These are phyloP conservation scores for Toxotes jaculatrix DNA, from an alignment of 2,113 vertebrate species.

Conservation along the genomic window DNA sequence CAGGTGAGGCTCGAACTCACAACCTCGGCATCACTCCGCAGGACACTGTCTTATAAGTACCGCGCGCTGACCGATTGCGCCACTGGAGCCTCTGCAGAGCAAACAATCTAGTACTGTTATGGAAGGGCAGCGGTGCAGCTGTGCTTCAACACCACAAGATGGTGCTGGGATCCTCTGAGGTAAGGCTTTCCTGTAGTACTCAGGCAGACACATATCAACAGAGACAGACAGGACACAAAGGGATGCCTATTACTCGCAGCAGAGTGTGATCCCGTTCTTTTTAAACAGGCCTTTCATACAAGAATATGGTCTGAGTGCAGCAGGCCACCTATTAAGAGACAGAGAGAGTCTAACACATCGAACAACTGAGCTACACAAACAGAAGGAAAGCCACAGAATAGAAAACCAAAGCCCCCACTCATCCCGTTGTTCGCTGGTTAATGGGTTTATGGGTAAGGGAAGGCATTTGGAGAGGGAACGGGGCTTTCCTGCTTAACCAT, in stretches of 20 bases:
- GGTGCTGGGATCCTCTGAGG: conserved; percentile 1
- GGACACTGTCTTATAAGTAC: conserved; percentile 59
- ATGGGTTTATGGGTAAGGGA: conserved; percentile 14
- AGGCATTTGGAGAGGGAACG: neutral
- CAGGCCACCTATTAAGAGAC: neutral
- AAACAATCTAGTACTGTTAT: rapidly evolving
- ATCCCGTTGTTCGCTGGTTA: conserved; percentile 18
- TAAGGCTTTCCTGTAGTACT: no score
- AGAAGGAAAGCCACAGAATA: conserved; percentile 13
- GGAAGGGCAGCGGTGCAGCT: neutral
- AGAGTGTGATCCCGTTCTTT: neutral
- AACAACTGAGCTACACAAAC: conserved; percentile 27
- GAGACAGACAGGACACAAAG: neutral
- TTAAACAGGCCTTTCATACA: neutral
- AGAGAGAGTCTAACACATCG: neutral
- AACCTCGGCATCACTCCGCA: conserved; percentile 47
- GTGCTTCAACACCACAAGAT: conserved; percentile 33
- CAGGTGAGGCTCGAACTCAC: conserved; percentile 62
- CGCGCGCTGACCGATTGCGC: conserved; percentile 38
- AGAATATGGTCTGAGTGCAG: neutral
- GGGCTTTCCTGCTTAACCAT: conserved; percentile 10
- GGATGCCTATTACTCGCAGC: neutral
- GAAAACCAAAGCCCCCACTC: conserved; percentile 25
- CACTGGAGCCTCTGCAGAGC: neutral
- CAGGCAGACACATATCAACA: neutral